phyloP scores from a whole-genome alignment of 2,113 vertebrate species.

The Cephalopterus ornatus region DNA sequence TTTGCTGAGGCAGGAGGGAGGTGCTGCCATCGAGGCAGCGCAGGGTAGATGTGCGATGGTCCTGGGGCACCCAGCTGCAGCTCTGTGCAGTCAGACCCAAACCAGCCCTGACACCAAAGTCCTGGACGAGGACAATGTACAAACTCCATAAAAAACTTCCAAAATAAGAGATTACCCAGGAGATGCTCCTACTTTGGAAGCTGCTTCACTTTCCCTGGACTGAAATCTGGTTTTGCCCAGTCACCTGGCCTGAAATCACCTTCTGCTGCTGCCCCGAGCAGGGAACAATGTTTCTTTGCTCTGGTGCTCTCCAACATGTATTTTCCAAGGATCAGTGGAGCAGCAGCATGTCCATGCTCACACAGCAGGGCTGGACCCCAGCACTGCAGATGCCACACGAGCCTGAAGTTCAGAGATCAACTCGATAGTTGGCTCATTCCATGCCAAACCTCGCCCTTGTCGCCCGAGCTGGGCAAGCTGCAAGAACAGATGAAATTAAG shows the following conservation, averaged over 20 bases:
- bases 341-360: not conserved
- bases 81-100: not conserved
- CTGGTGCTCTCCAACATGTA: rapidly evolving
- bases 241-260: not conserved
- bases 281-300: not conserved
- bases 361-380: not conserved
- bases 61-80: rapidly evolving
- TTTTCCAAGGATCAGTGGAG: not conserved
- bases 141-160: not conserved
- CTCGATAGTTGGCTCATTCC: not conserved
- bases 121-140: not conserved
- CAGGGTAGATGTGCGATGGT: rapidly evolving
- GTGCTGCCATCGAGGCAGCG: not conserved
- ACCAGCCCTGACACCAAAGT: not conserved
- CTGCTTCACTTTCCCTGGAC: not conserved
- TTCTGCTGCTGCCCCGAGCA: not conserved
- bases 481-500: not conserved
- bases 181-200: not conserved
- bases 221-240: not conserved
- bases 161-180: not conserved
- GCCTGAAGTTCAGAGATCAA: not conserved
- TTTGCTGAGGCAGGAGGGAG: not conserved
- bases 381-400: not conserved
- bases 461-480: not conserved
- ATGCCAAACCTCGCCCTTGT: not conserved